Evolutionary conservation across 2,113 vertebrate species (phyloP), one percentile per base, ranked within the genome.

Genomic region (Rhineura floridana): DNA sequence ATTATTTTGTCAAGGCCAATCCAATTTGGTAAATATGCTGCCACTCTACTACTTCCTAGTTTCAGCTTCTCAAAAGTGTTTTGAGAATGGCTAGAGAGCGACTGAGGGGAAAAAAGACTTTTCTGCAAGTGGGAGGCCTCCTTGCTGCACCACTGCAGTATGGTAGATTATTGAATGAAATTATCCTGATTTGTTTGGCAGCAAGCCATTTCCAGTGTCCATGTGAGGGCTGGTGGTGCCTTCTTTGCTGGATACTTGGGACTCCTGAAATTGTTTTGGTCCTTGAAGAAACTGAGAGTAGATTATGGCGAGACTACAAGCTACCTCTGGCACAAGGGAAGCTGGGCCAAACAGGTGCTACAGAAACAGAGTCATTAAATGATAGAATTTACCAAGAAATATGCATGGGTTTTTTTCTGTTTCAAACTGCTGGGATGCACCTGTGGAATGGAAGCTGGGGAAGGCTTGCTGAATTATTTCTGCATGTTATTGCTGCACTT

Each of bases 401-500:
- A 5, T 1, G 12, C 46, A 87, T 87, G 86, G 52, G 13, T 36
- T n/a, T 63, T 91, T 19, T 42, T 80, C 87, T 0, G 0, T 1
- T 17, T 94, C 73, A 15, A 70, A 91, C 87, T 83, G 62, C 70
- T 9, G 65, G 3, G 5, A 81, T 52, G 28, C 0, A 23, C 8
- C 0, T 78, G 4, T 76, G 59, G 19, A 3, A 30, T 33, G 79
- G 46, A 75, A 81, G 36, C 10, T 15, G 5, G 0, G 9, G 0
- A 17, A 28, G 33, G 91, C 69, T 70, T 39, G 8, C 10, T 1
- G 42, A 50, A 83, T 33, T 52, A 30, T 76, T 94, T 94, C 93
- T 95, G 94, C 84, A 92, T 95, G 94, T 92, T 17, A 11, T 95
- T 95, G 93, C 87, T 81, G 86, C 93, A 87, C 75, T 95, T 91